Base-by-base conservation (phyloP, 64 coral and sea anemone genomes). In the Actinia equina region DNA sequence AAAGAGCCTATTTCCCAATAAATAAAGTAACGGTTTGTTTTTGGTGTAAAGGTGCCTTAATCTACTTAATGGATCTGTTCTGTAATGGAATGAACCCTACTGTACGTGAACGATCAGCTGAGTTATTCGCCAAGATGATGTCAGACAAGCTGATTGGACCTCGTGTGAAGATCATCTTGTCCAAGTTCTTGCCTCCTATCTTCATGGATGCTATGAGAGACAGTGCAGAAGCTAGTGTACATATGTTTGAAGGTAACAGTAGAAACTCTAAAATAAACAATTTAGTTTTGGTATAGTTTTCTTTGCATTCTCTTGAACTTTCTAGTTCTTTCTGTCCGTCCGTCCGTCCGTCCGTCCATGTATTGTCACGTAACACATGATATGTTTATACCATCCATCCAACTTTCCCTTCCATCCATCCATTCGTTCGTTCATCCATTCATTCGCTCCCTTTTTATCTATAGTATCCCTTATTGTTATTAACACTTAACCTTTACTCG, bases 201-300 rank as follows among this genome's bases (percentile, higher is more conserved):
- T 99, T 99, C 78, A 91, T 94, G 65, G 97, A 99, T 41, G 97
- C 97, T 46, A 99, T 99, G 97, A 84, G 93, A 77, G 97, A 99
- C 59, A 99, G 61, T 43, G 93, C 97, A 16, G 91, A 95, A 87
- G 93, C 93, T 51, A 99, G 97, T 84, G 93, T 99, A 20, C 97
- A 99, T 27, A 93, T 99, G 86, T 99, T 99, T 88, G 97, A 99
- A 95, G 93, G 97, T 98, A 52, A 15, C 14, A 45, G 7, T 5
- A 19, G 3, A 5, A 19, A 17, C 59, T 5, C 23, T 41, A 11
- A n/a, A n/a, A n/a, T n/a, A 14, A 30, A 25, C 2, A 49, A 49
- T 2, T 49, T 49, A 49, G 2, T 49, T 65, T 10, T 17, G 60
- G 60, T 6, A 3, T 63, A n/a, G n/a, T n/a, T 63, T 63, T 63